Evolutionary conservation across 1,140 invertebrate species (phyloP).

Genomic region (Cryptotermes secundus): DNA sequence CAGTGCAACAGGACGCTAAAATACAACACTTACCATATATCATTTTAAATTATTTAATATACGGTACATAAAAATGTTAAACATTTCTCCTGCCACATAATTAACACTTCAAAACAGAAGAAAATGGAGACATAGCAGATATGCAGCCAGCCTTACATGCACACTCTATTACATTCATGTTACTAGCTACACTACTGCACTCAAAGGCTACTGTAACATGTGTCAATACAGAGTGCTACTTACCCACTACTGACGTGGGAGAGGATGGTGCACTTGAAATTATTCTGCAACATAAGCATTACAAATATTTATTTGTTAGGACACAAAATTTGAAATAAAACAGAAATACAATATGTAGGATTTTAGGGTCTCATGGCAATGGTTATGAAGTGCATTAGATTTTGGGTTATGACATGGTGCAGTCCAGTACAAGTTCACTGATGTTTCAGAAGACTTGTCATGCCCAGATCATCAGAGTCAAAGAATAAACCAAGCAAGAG

Average conservation of each 20-base stretch:
- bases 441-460: no score
- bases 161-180: background rate
- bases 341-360: no score
- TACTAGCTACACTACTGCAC: background rate
- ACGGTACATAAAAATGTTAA: no score
- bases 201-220: slow-evolving; percentile 2
- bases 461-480: no score
- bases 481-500: no score
- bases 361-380: no score
- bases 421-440: no score
- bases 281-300: slow-evolving; percentile 30
- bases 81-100: background rate
- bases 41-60: no score
- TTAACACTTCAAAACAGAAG: background rate
- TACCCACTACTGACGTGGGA: slow-evolving; percentile 38
- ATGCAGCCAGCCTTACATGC: background rate
- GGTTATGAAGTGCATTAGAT: no score
- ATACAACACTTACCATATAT: no score
- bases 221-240: slow-evolving; percentile 26
- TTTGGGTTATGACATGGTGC: no score
- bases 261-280: slow-evolving; percentile 37
- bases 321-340: background rate
- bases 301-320: background rate
- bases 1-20: no score
- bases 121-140: background rate